These are phyloP conservation scores for Anabacerthia variegaticeps DNA, from an alignment of 2,797 vertebrate genomes.

Conservation along the genomic window DNA sequence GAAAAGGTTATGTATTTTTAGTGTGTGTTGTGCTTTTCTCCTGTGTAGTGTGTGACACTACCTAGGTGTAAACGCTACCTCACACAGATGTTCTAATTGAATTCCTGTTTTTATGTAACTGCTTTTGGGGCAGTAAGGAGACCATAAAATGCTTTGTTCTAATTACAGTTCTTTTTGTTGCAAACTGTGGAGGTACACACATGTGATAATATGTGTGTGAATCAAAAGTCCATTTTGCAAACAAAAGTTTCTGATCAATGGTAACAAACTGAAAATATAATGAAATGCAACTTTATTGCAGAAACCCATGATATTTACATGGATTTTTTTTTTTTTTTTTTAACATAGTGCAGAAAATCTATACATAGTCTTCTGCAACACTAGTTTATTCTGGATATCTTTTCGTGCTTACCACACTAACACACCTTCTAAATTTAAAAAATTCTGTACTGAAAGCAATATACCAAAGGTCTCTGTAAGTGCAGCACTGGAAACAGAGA, in stretches of 20 bases:
- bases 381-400: neutral
- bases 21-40: neutral
- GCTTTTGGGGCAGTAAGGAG: neutral
- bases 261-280: neutral
- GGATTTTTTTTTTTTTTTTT: too few relatives aligned
- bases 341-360: neutral
- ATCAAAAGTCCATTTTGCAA: neutral
- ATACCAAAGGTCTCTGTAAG: neutral
- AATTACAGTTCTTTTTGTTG: neutral
- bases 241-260: neutral
- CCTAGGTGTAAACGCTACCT: neutral
- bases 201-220: rapidly evolving
- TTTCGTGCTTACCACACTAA: neutral
- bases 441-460: neutral
- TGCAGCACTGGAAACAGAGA: neutral
- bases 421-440: neutral
- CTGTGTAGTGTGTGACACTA: neutral
- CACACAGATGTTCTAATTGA: neutral
- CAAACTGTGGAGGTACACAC: rapidly evolving
- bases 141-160: neutral
- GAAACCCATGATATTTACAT: neutral
- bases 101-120: neutral
- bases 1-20: neutral
- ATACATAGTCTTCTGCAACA: neutral
- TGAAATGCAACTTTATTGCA: neutral